phyloP scores from a whole-genome alignment of 2,888 invertebrate species.

The Lamellibrachia satsuma region DNA sequence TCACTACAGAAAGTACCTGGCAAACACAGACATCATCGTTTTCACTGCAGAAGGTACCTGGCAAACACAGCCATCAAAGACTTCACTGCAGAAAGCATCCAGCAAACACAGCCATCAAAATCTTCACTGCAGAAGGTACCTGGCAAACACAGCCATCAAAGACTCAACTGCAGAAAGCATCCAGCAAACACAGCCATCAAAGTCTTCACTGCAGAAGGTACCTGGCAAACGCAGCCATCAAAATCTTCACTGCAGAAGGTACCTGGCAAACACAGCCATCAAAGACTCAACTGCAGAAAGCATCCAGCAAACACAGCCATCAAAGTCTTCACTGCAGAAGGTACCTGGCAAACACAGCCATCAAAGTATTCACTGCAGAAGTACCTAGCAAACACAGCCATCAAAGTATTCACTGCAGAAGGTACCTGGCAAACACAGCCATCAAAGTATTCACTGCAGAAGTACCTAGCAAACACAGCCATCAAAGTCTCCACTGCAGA shows the following conservation, averaged over 20 bases:
- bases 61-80: slow-evolving; percentile 19
- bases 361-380: slow-evolving; percentile 21
- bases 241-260: too few species aligned
- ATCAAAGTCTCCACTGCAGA: neutral
- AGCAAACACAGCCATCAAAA: neutral
- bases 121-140: too few species aligned
- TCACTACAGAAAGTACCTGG: neutral
- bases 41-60: too few species aligned
- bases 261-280: slow-evolving; percentile 7
- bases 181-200: neutral
- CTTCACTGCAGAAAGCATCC: neutral
- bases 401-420: neutral
- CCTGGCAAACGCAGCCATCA: neutral
- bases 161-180: neutral
- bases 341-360: neutral
- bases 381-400: neutral
- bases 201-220: slow-evolving; percentile 19
- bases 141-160: neutral
- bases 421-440: neutral
- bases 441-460: slow-evolving; percentile 21
- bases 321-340: neutral
- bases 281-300: neutral
- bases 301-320: neutral
- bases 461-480: neutral
- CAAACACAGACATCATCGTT: neutral